Base-by-base conservation (phyloP, 2,113 vertebrate genomes). In the Pangasianodon gigas region DNA sequence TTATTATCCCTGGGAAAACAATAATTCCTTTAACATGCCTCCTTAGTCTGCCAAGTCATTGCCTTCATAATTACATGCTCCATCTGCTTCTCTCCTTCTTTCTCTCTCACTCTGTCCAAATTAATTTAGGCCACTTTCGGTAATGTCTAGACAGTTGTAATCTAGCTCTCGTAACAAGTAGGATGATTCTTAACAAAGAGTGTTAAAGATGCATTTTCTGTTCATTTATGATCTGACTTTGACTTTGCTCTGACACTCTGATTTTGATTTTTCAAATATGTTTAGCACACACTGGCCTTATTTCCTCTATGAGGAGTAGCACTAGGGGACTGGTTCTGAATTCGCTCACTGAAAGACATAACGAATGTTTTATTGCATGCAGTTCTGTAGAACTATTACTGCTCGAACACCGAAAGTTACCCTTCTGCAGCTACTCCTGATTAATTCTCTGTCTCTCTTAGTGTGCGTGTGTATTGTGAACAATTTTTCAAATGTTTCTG, bases 21-120 rank as follows among this genome's bases (percentile, higher is more conserved):
- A 93, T 94, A 92, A 94, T 92, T 93, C 92, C 91, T 94, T 93
- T 92, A 94, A 93, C 90, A 93, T 91, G 91, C 74, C 89, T 90
- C 89, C 88, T 92, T 87, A 90, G 91, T 92, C 91, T 95, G 93
- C 93, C 92, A 93, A 91, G 90, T 82, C 82, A 93, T 88, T 92
- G 90, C 93, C 92, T 93, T 92, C 92, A 95, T 93, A 95, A 95
- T 94, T 95, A 94, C 87, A 85, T 89, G 92, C 92, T 94, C 93
- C 95, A 94, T 94, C 95, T 95, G 94, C 87, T 85, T 87, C 89
- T 77, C 90, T 37, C 84, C 85, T 65, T 77, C 77, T 92, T 92
- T 92, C 89, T 88, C 86, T 86, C 89, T 84, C 86, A n/a, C 87
- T 71, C 51, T 52, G 75, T 91, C 92, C 93, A 95, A 94, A 94